Percentiles rank a stretch among this genome's conserved stretches.
Conservation (phyloP, 2,113 vertebrate species). For the Archilochus colubris region DNA sequence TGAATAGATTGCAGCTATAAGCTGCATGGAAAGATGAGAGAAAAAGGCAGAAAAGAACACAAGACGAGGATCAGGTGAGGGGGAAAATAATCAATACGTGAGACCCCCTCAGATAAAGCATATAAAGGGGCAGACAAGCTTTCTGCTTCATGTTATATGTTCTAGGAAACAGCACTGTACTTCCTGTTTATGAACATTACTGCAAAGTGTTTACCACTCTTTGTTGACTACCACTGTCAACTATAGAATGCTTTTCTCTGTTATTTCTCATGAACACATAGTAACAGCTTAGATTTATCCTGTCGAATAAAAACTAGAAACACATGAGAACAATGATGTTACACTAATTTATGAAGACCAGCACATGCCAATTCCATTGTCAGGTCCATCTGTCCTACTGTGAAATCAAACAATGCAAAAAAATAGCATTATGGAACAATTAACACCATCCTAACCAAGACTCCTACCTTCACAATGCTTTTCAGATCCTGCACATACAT, state of each 20-base stretch:
- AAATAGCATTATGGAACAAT: background rate
- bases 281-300: background rate
- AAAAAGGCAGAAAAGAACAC: background rate
- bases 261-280: background rate
- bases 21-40: background rate
- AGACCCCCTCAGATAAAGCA: background rate
- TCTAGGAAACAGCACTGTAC: background rate
- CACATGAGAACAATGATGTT: background rate
- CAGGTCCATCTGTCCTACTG: background rate
- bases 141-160: background rate
- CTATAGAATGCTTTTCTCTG: background rate
- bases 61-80: background rate
- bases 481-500: conserved; percentile 94
- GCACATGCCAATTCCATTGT: background rate
- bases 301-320: background rate
- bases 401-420: background rate
- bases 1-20: background rate
- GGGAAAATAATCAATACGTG: background rate
- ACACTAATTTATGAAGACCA: background rate
- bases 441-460: background rate
- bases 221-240: background rate
- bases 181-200: background rate
- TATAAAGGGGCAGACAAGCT: background rate
- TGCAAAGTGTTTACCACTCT: background rate
- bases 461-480: conserved; percentile 93